Base-by-base conservation (phyloP, 2,888 invertebrate species). In the Platycnemis pennipes region DNA sequence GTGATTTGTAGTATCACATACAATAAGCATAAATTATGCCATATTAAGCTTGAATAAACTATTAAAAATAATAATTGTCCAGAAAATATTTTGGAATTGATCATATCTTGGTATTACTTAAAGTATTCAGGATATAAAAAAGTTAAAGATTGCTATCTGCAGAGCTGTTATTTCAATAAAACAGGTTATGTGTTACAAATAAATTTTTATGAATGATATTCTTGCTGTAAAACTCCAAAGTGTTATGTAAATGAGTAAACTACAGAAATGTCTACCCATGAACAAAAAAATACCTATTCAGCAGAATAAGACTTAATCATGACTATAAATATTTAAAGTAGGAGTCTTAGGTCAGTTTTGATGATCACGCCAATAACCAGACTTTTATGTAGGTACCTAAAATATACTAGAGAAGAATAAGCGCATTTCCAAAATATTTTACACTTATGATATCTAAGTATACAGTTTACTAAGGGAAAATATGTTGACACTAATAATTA, bases 401-500 rank as follows among this genome's bases (percentile, higher is more conserved):
- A 77, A 77, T 37, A 77, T 77, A 37, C 77, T 37, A 77, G 37
- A 16, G 31, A 77, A 77, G 77, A 37, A 77, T 31, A 37, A 77
- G 11, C 77, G 37, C 77, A 77, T 31, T 77, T 77, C 77, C 13
- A 77, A 77, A 77, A 77, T 77, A 77, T 77, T 37, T 77, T 37
- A 77, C 37, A 37, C 13, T 26, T 77, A 37, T 77, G 31, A 37
- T 77, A 77, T 16, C 77, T 77, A 77, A 37, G 77, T 31, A 31
- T 77, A 37, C 69, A 22, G 69, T 31, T 13, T 37, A 77, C 77
- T 37, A 16, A 77, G 31, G 31, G 77, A 77, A 77, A 77, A 77
- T 77, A 77, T 77, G 77, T 77, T 77, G 77, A 77, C 31, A 77
- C 77, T 37, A 37, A 77, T 77, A 77, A 37, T 77, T 77, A 77